These are phyloP conservation scores for Dynastes tityus DNA, from an alignment of 2,888 invertebrate genomes.

Conservation along the genomic window DNA sequence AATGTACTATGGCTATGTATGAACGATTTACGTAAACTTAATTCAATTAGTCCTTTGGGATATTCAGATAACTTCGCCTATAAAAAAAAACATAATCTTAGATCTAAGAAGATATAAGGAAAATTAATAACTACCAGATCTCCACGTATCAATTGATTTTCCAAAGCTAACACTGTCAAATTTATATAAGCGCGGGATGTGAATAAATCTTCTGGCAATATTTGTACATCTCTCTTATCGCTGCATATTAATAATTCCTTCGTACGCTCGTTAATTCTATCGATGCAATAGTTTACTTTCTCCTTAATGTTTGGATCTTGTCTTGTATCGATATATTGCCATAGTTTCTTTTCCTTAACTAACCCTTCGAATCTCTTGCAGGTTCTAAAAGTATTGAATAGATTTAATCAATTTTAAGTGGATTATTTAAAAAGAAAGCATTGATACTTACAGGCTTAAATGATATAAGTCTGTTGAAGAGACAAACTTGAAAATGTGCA, in stretches of 20 bases:
- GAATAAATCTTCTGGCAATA: slow-evolving; percentile 48
- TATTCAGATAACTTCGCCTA: slow-evolving; percentile 79
- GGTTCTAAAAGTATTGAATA: slow-evolving; percentile 58
- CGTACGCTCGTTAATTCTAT: slow-evolving; percentile 61
- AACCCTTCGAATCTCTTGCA: slow-evolving; percentile 61
- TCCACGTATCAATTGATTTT: slow-evolving; percentile 64
- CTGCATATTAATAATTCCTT: slow-evolving; percentile 52
- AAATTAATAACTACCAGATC: slow-evolving; percentile 55
- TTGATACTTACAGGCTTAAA: slow-evolving; percentile 62
- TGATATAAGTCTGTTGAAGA: slow-evolving; percentile 64
- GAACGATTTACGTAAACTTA: slow-evolving; percentile 74
- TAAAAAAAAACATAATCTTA: slow-evolving; percentile 54
- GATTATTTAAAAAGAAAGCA: not conserved
- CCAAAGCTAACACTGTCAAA: slow-evolving; percentile 65
- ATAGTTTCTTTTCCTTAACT: slow-evolving; percentile 62
- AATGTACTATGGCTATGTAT: slow-evolving; percentile 61
- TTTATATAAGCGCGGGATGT: slow-evolving; percentile 53
- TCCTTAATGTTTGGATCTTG: slow-evolving; percentile 60
- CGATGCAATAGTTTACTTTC: slow-evolving; percentile 62
- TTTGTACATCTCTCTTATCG: slow-evolving; percentile 41
- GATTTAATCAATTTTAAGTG: slow-evolving; percentile 3
- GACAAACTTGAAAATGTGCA: slow-evolving; percentile 63
- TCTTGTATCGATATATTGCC: slow-evolving; percentile 64
- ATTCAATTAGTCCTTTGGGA: slow-evolving; percentile 75
- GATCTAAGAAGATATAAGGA: not conserved